Base-by-base conservation (phyloP, 2,888 invertebrate genomes). In the Xanthia togata region DNA sequence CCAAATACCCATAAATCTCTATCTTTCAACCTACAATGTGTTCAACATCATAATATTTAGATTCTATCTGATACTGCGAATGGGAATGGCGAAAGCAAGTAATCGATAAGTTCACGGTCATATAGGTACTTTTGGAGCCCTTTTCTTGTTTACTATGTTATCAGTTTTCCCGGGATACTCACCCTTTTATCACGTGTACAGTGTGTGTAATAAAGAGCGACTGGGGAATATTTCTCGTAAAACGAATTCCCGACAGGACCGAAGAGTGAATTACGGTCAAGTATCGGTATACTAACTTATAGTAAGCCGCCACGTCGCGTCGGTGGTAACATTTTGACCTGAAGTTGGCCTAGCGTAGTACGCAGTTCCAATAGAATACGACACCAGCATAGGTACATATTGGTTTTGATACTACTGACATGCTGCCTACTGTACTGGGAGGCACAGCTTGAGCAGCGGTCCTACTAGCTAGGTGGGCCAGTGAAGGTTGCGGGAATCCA, bases 61-160 rank as follows among this genome's bases (percentile, higher is more conserved):
- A 47, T 57, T 44, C 38, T 41, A 47, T 79, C 47, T 69, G 44
- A 62, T 73, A 68, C 31, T 31, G 60, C 50, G 26, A 67, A 47
- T 38, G 64, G 82, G 68, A 81, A 83, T 60, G 35, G 78, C 75
- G 68, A 63, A 77, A 69, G 70, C 77, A 59, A 60, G 60, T 31
- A 75, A 86, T 87, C 86, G 75, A 88, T 87, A 86, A 47, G 2
- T 73, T 86, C 88, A 87, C 14, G 88, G 86, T 74, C 88, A 79
- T 53, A n/a, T n/a, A n/a, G n/a, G 47, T 14, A 63, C 60, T 38
- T 72, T 47, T 38, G 57, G 71, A 26, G 67, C 47, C 68, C 23
- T 69, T 26, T 17, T 26, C 47, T 23, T 57, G 23, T 60, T 72
- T 44, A 68, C 50, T 59, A 20, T 65, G 59, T 23, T 63, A 50